phyloP scores from a whole-genome alignment of 2,113 vertebrate genomes.

The Pan troglodytes region DNA sequence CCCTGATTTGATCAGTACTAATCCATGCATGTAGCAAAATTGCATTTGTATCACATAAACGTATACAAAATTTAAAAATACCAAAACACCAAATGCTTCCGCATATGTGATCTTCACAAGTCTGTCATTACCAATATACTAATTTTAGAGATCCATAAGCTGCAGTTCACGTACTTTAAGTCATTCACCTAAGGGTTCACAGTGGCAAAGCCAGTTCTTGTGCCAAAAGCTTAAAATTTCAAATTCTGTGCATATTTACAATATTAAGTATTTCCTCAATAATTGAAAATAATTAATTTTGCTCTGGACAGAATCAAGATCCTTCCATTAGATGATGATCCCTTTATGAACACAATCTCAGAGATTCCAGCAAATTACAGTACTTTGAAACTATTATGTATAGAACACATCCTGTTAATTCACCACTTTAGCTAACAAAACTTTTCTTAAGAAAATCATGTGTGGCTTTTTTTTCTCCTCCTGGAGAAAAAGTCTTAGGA shows the following conservation, averaged over 20 bases:
- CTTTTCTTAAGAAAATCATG: slow-evolving; percentile 31
- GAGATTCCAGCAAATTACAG: not conserved
- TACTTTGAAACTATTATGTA: not conserved
- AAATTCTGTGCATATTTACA: not conserved
- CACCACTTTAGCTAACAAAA: not conserved
- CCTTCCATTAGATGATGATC: not conserved
- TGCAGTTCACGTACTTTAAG: not conserved
- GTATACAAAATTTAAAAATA: too few species aligned
- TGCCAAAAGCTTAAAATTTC: not conserved
- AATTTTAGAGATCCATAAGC: not conserved
- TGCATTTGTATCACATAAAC: too few species aligned
- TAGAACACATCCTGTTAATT: not conserved
- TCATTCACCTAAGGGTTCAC: not conserved
- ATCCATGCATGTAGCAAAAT: too few species aligned
- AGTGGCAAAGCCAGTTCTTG: not conserved
- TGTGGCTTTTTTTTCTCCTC: not conserved
- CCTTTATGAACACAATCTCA: not conserved
- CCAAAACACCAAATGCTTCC: not conserved
- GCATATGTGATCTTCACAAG: not conserved
- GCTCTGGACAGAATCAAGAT: not conserved
- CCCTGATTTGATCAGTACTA: too few species aligned
- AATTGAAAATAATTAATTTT: not conserved
- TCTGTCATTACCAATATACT: not conserved
- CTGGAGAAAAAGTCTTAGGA: not conserved
- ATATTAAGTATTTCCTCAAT: not conserved